phyloP scores from a whole-genome alignment of 2,113 vertebrate species.

The Pseudopodoces humilis region DNA sequence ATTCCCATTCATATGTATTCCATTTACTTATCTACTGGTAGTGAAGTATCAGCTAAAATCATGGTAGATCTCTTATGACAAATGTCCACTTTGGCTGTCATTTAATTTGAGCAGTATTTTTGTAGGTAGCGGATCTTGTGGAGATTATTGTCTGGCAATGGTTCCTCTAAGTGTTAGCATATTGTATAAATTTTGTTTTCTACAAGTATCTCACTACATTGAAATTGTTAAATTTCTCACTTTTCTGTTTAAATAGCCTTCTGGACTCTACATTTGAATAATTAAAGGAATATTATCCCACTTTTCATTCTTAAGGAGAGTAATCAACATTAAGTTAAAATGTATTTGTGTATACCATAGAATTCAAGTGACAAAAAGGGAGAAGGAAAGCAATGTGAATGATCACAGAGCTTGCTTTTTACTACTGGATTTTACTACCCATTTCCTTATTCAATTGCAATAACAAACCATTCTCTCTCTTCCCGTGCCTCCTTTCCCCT shows the following conservation, averaged over 20 bases:
- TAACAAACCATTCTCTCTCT: neutral
- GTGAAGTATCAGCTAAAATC: neutral
- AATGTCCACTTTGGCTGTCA: neutral
- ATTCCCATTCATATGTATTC: neutral
- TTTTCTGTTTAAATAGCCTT: neutral
- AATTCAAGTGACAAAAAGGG: neutral
- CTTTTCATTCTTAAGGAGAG: neutral
- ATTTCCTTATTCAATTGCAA: neutral
- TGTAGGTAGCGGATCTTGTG: neutral
- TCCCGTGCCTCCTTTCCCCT: neutral
- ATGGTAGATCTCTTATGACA: neutral
- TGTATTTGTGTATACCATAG: accelerated
- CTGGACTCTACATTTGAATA: neutral
- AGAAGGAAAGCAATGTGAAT: neutral
- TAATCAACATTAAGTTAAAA: neutral
- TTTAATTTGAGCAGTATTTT: neutral
- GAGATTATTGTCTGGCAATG: neutral
- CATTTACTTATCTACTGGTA: neutral
- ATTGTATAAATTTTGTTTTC: neutral
- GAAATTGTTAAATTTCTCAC: neutral
- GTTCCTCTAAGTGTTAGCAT: neutral
- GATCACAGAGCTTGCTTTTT: neutral
- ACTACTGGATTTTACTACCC: neutral
- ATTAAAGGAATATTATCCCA: neutral
- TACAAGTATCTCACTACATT: neutral